Evolutionary conservation across 2,113 vertebrate genomes (phyloP).

Genomic region (Mugil cephalus): DNA sequence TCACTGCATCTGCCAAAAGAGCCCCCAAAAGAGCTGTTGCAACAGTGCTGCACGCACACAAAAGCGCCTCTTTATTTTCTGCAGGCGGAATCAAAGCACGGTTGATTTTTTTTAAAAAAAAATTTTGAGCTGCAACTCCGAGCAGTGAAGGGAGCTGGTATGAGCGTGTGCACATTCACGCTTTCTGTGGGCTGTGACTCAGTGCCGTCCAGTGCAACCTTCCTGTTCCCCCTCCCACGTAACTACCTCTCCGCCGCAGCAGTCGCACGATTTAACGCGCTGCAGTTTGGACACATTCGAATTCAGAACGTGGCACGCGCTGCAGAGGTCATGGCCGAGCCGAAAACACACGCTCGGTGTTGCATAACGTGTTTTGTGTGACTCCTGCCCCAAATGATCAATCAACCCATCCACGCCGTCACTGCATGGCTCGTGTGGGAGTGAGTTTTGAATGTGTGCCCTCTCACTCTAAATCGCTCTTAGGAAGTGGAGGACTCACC

Average conservation of each 20-base stretch:
- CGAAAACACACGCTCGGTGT: too few species aligned
- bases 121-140: conserved; percentile 28
- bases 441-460: not conserved
- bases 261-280: conserved; percentile 19
- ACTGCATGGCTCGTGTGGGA: conserved; percentile 17
- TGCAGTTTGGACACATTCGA: not conserved
- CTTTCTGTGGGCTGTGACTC: conserved; percentile 61
- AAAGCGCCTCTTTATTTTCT: not conserved
- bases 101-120: conserved; percentile 29
- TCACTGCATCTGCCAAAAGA: not conserved
- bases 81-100: conserved; percentile 13
- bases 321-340: not conserved
- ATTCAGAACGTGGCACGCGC: not conserved
- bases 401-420: conserved; percentile 10
- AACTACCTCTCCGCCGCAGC: conserved; percentile 27
- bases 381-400: conserved; percentile 32
- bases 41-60: conserved; percentile 8
- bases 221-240: conserved; percentile 62
- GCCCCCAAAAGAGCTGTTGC: conserved; percentile 2
- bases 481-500: not conserved
- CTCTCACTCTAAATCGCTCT: conserved; percentile 15
- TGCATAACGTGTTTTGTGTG: conserved; percentile 41
- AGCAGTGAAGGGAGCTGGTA: conserved; percentile 4
- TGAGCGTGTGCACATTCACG: conserved; percentile 2
- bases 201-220: conserved; percentile 52